Percentiles rank a stretch among this genome's conserved stretches.
Conservation (phyloP, 2,888 invertebrate genomes). For the Cremastinae sp. region DNA sequence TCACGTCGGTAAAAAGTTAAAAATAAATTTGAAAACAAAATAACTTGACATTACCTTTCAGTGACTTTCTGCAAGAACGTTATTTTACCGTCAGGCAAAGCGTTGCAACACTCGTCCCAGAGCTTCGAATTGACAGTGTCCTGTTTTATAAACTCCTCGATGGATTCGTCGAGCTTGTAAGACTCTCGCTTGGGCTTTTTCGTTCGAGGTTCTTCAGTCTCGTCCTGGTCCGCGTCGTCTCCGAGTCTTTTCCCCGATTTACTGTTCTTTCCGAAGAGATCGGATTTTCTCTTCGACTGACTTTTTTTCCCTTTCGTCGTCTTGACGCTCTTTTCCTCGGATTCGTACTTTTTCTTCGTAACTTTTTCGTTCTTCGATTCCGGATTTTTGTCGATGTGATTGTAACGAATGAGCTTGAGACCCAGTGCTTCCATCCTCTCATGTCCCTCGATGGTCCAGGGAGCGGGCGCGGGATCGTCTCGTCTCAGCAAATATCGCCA, state of each 20-base stretch:
- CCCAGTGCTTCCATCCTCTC: slow-evolving; percentile 75
- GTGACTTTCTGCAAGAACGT: slow-evolving; percentile 68
- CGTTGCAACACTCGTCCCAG: slow-evolving; percentile 85
- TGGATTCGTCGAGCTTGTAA: slow-evolving; percentile 73
- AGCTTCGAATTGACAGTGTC: slow-evolving; percentile 85
- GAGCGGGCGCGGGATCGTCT: slow-evolving; percentile 90
- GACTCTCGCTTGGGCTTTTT: slow-evolving; percentile 77
- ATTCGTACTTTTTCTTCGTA: slow-evolving; percentile 63
- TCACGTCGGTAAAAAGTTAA: background rate
- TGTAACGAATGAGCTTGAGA: slow-evolving; percentile 81
- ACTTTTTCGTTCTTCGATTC: background rate
- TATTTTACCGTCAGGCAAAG: slow-evolving; percentile 81
- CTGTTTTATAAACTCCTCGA: slow-evolving; percentile 80
- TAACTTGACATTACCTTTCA: slow-evolving; percentile 68
- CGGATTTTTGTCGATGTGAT: slow-evolving; percentile 82
- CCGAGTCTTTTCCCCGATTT: slow-evolving; percentile 11
- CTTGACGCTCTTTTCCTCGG: slow-evolving; percentile 66
- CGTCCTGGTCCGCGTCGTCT: slow-evolving; percentile 2
- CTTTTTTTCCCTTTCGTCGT: background rate
- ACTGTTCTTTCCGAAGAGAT: background rate
- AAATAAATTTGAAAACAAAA: background rate
- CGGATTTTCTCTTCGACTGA: slow-evolving; percentile 12
- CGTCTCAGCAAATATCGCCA: slow-evolving; percentile 90
- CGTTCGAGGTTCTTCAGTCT: slow-evolving; percentile 64
- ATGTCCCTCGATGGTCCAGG: slow-evolving; percentile 89